These are phyloP conservation scores for Endomychus coccineus DNA, from an alignment of 2,888 invertebrate species.

Conservation along the genomic window DNA sequence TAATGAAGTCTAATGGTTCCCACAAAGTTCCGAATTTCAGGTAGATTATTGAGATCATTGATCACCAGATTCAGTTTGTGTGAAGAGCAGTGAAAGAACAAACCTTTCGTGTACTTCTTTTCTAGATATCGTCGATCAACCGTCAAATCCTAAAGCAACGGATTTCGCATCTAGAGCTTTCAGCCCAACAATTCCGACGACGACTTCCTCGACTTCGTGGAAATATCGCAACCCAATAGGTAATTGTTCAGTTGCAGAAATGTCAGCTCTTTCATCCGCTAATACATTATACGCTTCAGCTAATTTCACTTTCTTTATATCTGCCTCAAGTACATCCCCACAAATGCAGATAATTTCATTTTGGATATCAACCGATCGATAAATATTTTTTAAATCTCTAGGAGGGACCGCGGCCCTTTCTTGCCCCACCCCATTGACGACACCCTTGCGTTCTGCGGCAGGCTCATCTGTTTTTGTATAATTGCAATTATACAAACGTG, in stretches of 20 bases:
- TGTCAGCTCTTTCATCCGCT: conserved; percentile 28
- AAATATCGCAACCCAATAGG: conserved; percentile 27
- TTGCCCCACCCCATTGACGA: no score
- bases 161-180: conserved; percentile 23
- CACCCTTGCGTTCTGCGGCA: no score
- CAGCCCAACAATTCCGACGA: conserved; percentile 27
- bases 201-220: conserved; percentile 24
- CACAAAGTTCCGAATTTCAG: conserved; percentile 25
- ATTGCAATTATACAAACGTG: no score
- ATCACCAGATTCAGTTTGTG: conserved; percentile 29
- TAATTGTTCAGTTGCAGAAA: conserved; percentile 25
- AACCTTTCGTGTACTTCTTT: conserved; percentile 24
- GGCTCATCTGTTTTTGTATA: no score
- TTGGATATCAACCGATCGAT: conserved; percentile 30
- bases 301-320: conserved; percentile 26
- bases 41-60: conserved; percentile 25
- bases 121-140: conserved; percentile 30
- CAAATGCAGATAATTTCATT: conserved; percentile 31
- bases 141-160: conserved; percentile 29
- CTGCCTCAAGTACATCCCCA: conserved; percentile 24
- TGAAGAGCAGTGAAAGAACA: conserved; percentile 28
- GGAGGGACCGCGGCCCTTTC: no score
- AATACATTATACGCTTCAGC: conserved; percentile 23
- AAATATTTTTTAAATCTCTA: no score
- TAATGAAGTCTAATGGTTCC: conserved; percentile 24